Conservation (phyloP, 1,140 invertebrate species). For the Drosophila nasuta region DNA sequence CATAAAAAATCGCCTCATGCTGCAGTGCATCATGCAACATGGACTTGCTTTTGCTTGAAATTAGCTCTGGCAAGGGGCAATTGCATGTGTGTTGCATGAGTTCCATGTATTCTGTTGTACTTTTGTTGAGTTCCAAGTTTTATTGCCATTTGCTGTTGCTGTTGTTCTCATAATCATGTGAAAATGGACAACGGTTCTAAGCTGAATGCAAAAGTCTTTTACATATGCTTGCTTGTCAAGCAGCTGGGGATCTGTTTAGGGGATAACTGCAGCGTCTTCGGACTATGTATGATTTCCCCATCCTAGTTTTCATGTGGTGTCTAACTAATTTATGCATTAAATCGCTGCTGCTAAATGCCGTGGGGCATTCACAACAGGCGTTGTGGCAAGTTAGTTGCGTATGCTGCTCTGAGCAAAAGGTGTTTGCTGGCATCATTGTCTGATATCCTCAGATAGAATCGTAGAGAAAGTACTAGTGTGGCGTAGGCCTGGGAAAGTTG, state of each 20-base stretch:
- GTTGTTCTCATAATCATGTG: conserved; percentile 72
- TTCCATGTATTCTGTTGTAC: conserved; percentile 13
- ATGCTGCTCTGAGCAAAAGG: neutral
- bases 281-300: conserved; percentile 21
- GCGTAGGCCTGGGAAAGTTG: conserved; percentile 1
- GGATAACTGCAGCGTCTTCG: neutral
- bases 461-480: conserved; percentile 1
- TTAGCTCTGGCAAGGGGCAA: conserved; percentile 46
- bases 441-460: conserved; percentile 8
- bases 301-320: conserved; percentile 35
- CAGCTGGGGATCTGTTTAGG: conserved; percentile 16
- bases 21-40: conserved; percentile 72
- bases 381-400: conserved; percentile 22
- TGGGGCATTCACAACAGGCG: conserved; percentile 19
- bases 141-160: conserved; percentile 51
- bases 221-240: neutral
- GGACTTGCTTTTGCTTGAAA: conserved; percentile 43
- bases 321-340: conserved; percentile 51
- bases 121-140: conserved; percentile 30
- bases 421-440: neutral
- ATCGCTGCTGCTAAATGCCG: conserved; percentile 13
- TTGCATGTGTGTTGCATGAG: neutral
- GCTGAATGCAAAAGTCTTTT: neutral
- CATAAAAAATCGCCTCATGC: conserved; percentile 82
- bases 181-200: conserved; percentile 70